Base-by-base conservation (phyloP, 1,140 invertebrate species). In the Sweltsa coloradensis region DNA sequence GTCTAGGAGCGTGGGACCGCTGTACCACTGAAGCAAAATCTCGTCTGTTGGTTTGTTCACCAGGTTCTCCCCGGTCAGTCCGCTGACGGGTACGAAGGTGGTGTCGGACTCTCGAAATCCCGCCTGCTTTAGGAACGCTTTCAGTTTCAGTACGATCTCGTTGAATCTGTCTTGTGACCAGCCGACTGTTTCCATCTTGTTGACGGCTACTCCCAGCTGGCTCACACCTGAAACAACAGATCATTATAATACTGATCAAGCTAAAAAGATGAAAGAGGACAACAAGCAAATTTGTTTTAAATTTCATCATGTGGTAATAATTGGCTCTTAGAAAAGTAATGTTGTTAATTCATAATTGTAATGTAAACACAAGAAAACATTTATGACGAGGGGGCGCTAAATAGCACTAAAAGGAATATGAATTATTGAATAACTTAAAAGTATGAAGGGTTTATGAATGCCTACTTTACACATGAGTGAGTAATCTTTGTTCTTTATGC, bases 61-160 rank as follows among this genome's bases (percentile, higher is more conserved):
- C 29, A 99, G 71, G 71, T 98, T 98, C 64, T 95, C 88, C 31
- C 95, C 96, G 21, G 79, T 85, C 1, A 99, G 66, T 18, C 96
- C 97, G 60, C 91, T 97, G 57, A 93, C 96, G 5, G 97, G 96
- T 9, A 99, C 83, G 71, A 84, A 99, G 2, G 73, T 81, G 0
- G 97, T 78, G 66, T 92, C 89, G 5, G 70, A 68, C 23, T 95
- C 91, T 60, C 85, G 86, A 58, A 88, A 98, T 3, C 93, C 95
- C n/a, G 87, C 89, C 69, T 95, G 88, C 65, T 90, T 92, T 0
- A 99, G 67, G 59, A 98, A 99, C n/a, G 67, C 55, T 50, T 78
- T 81, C 22, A 99, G 68, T 61, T 92, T 95, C 39, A 75, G 72
- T 0, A 77, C 74, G 42, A 99, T 93, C 60, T 95, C 88, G 54